These are phyloP conservation scores for Mionectes macconnelli DNA, from an alignment of 2,113 vertebrate genomes.

Conservation along the genomic window DNA sequence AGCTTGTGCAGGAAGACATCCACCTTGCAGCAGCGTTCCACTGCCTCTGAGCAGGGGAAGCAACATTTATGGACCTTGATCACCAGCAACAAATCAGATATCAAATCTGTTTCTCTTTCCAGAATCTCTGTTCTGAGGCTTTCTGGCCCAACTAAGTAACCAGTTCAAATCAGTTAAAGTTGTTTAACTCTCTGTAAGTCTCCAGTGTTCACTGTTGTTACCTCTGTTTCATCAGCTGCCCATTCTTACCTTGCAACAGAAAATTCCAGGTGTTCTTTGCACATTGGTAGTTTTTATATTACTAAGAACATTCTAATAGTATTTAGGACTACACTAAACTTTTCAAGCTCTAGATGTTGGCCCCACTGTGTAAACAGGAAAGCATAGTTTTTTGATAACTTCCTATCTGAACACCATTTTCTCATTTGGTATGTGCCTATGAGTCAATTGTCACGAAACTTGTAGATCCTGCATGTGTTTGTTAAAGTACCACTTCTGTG, in stretches of 20 bases:
- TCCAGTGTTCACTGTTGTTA: background rate
- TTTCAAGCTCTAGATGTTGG: background rate
- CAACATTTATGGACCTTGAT: background rate
- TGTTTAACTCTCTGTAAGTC: background rate
- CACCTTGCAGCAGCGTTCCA: accelerated
- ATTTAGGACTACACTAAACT: background rate
- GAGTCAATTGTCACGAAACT: constrained; percentile 27
- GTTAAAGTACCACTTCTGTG: constrained; percentile 6
- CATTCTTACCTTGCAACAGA: background rate
- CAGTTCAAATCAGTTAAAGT: background rate
- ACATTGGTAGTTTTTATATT: background rate
- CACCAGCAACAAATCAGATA: background rate
- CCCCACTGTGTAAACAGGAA: constrained; percentile 68
- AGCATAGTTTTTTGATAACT: constrained; percentile 50
- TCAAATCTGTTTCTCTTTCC: background rate
- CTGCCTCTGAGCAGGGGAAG: background rate
- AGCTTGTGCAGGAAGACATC: background rate
- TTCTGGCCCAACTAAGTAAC: background rate
- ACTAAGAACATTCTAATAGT: background rate
- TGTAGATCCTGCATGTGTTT: background rate
- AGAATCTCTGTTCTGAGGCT: background rate
- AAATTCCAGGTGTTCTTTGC: background rate
- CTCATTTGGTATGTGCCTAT: background rate
- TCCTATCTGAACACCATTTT: constrained; percentile 50
- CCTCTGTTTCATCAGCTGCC: background rate